Evolutionary conservation across 2,113 vertebrate species (phyloP).

Genomic region (Telmatochromis sp.): DNA sequence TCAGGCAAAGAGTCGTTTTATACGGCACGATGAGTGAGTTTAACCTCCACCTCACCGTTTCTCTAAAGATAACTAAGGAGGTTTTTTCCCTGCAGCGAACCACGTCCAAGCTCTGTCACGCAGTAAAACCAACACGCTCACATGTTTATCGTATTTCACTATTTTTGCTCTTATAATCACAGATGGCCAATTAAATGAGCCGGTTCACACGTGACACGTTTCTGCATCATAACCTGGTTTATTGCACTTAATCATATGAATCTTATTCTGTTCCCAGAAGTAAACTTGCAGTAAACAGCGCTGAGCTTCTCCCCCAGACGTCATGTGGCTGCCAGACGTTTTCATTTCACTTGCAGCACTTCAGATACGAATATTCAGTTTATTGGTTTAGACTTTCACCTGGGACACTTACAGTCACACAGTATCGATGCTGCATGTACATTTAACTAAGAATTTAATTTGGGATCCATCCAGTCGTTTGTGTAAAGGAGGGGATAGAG

Average conservation of each 20-base stretch:
- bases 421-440: not conserved
- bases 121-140: not conserved
- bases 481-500: not conserved
- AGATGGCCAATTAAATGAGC: not conserved
- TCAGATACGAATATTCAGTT: not conserved
- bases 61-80: not conserved
- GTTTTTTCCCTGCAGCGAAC: not conserved
- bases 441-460: not conserved
- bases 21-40: not conserved
- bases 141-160: not conserved
- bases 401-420: not conserved
- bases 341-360: not conserved
- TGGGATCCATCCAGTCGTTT: not conserved
- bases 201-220: not conserved
- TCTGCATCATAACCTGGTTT: not conserved
- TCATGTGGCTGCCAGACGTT: not conserved
- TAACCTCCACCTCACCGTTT: not conserved
- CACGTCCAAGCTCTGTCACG: not conserved
- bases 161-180: rapidly evolving
- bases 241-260: not conserved
- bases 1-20: not conserved
- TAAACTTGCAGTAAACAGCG: not conserved
- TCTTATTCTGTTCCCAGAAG: rapidly evolving
- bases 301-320: not conserved
- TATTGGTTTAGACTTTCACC: not conserved